phyloP scores from a whole-genome alignment of 1,140 invertebrate species.

The Pseudobourletiella spinata region DNA sequence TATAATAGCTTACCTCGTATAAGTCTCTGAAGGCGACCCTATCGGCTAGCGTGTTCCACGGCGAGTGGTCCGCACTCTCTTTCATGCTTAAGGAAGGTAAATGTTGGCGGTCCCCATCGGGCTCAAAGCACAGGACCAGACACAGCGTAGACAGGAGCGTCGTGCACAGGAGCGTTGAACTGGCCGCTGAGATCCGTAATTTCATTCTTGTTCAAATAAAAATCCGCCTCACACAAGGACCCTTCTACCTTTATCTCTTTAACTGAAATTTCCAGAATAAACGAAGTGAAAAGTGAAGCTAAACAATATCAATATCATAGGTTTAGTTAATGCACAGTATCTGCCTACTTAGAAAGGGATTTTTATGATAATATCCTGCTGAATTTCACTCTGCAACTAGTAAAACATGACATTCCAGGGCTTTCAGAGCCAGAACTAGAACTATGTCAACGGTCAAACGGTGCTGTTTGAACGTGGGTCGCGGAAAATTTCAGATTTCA shows the following conservation, averaged over 20 bases:
- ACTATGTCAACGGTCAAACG: no score
- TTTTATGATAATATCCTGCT: background rate
- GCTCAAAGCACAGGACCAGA: slow-evolving; percentile 16
- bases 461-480: no score
- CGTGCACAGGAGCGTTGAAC: slow-evolving; percentile 7
- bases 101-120: slow-evolving; percentile 5
- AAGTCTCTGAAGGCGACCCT: slow-evolving; percentile 12
- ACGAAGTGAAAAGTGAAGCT: background rate
- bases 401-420: no score
- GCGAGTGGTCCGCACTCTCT: slow-evolving; percentile 10
- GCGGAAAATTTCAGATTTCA: no score
- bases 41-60: slow-evolving; percentile 7
- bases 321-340: background rate
- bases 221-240: background rate
- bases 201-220: no score
- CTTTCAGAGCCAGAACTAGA: no score
- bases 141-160: slow-evolving; percentile 16
- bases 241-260: background rate
- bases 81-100: background rate
- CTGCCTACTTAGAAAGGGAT: background rate
- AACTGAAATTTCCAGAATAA: no score
- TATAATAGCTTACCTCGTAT: slow-evolving; percentile 18
- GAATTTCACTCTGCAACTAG: no score
- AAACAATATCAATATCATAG: background rate
- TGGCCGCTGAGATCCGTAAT: slow-evolving; percentile 7